Base-by-base conservation (phyloP, 2,888 invertebrate genomes). In the Heliconius ethilla region DNA sequence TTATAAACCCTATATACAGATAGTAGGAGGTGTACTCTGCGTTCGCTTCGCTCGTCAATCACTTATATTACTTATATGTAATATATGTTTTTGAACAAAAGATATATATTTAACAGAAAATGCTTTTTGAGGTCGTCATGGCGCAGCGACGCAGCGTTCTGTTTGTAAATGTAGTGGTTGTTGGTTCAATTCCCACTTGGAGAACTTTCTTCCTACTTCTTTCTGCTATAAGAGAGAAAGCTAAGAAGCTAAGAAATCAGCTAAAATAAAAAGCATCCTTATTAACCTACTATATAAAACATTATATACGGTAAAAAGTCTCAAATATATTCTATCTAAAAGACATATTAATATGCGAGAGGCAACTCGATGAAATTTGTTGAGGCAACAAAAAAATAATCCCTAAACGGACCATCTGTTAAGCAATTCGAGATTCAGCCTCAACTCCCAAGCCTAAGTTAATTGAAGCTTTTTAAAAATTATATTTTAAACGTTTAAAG, bases 331-430 rank as follows among this genome's bases (percentile, higher is more conserved):
- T 37, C n/a, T 9, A 73, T 37, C 10, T 18, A 59, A 74, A 40
- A 45, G 22, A 27, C 63, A 74, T 15, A 45, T 74, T 74, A 74
- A 74, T 74, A 74, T 62, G 74, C 74, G 37, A 74, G 27, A 45
- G 22, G 27, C 59, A 27, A 22, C 74, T 74, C 27, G 37, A 62
- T 37, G 40, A n/a, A 73, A 73, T 73, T 62, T 22, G 73, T 73
- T 62, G 59, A 73, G 37, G 55, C 62, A 40, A 62, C 74, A 29
- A 25, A 65, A 74, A 74, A 65, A 65, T 74, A 22, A 40, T 27
- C 63, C 63, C 7, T 18, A 73, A 65, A 13, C 15, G 33, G 40
- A 65, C 27, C 40, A 65, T 27, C 63, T 74, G 74, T 72, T 55
- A 59, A 59, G 51, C 40, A 65, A 74, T 63, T 65, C 45, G 45